Evolutionary conservation across 1,140 invertebrate species (phyloP).

Genomic region (Diploscapter pachys): DNA sequence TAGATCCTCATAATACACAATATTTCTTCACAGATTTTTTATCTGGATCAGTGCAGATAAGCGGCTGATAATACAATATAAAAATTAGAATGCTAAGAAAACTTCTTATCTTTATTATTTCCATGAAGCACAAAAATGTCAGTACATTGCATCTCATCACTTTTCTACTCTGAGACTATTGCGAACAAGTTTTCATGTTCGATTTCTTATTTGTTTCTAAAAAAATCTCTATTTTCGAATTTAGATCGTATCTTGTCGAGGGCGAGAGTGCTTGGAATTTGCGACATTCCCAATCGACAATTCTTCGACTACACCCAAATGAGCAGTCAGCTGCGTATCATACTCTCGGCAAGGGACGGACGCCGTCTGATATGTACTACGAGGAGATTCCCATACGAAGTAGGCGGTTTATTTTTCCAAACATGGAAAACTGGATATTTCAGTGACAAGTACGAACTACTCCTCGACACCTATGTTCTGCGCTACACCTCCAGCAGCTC

Average conservation of each 20-base stretch:
- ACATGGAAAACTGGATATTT: neutral
- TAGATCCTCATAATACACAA: no score
- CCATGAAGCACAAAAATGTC: no score
- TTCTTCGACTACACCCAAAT: conserved; percentile 24
- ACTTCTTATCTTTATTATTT: neutral
- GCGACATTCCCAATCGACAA: conserved; percentile 27
- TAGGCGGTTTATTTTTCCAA: neutral
- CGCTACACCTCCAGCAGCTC: conserved; percentile 1
- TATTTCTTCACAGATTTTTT: no score
- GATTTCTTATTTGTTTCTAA: neutral
- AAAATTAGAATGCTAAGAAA: no score
- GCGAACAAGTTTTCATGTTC: neutral
- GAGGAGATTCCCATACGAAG: conserved; percentile 23
- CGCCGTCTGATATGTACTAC: neutral
- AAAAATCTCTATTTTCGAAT: neutral
- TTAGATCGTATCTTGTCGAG: conserved; percentile 26
- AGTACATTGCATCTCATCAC: neutral
- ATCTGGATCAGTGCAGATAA: no score
- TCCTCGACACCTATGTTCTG: conserved; percentile 2
- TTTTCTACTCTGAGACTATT: neutral
- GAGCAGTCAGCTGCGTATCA: conserved; percentile 29
- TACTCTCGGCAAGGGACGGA: conserved; percentile 18
- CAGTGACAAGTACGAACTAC: neutral
- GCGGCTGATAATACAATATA: no score
- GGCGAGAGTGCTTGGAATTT: conserved; percentile 3